Evolutionary conservation across 1,140 invertebrate genomes (phyloP), one percentile per base, ranked within the genome.

Genomic region (Bombus confusus): DNA sequence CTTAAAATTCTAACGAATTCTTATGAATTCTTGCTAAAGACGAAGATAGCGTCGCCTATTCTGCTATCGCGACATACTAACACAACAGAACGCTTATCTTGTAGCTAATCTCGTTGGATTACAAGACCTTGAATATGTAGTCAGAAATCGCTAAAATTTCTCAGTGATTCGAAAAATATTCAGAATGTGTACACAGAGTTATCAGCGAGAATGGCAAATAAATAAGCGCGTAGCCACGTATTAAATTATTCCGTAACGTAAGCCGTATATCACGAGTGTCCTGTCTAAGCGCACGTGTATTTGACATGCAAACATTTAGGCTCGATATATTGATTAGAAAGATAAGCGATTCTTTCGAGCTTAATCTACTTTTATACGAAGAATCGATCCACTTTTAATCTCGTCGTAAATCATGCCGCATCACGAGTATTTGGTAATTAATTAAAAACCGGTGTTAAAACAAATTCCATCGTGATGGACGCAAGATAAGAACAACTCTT

Each of bases 401-500:
- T 10, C 2, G n/a, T 25, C 39, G 28, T 39, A 34, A 43, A 43
- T 78, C 13, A 66, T 34, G 1, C 43, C 31, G 22, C 12, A 25
- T 1, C 13, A 9, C 0, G 25, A 18, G n/a, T 59, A 8, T 9
- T 34, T 28, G 13, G 31, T 37, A 10, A n/a, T 0, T 3, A 43
- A 73, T 22, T n/a, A 31, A 72, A 47, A 31, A 12, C 18, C 18
- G 5, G 47, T 1, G 18, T 52, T 52, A 22, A 22, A 59, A 18
- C 13, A 22, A 37, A n/a, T 8, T 57, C 57, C 22, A 3, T 59
- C 0, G 8, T 25, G 2, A 41, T 13, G 1, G 15, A 37, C 25
- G 59, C 66, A n/a, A 79, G 68, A 72, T 41, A 57, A 62, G 59
- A 75, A 66, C 18, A 57, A 39, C 22, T 72, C 76, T 47, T 28